phyloP scores from a whole-genome alignment of 2,888 invertebrate species.

The Rapana venosa region DNA sequence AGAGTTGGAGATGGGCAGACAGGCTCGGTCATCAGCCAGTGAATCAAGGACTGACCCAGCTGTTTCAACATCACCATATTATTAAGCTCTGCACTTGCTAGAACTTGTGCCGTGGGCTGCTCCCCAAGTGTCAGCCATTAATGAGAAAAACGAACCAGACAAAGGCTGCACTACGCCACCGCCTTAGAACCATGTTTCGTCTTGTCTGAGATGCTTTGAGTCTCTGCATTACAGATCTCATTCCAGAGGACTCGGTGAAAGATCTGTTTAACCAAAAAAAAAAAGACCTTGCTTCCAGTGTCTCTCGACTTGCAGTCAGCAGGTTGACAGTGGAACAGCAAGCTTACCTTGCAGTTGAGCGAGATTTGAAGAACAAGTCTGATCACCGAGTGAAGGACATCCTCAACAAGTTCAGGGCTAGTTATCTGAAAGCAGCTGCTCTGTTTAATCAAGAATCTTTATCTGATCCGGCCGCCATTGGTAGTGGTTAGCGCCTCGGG shows the following conservation, averaged over 20 bases:
- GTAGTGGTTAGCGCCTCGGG: too few species aligned
- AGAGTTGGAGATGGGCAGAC: conserved; percentile 10
- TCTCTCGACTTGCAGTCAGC: not conserved
- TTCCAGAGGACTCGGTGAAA: not conserved
- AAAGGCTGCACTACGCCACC: not conserved
- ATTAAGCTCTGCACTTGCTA: not conserved
- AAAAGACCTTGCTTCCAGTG: not conserved
- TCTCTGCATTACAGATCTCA: not conserved
- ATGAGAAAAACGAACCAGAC: conserved; percentile 2
- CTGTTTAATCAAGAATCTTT: not conserved
- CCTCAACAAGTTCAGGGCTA: conserved; percentile 6
- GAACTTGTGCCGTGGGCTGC: conserved; percentile 10
- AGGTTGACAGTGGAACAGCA: conserved; percentile 1
- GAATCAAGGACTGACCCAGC: conserved; percentile 6
- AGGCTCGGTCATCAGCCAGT: conserved; percentile 5
- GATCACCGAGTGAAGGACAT: conserved; percentile 11
- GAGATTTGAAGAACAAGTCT: conserved; percentile 5
- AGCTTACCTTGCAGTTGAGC: not conserved
- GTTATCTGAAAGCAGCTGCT: not conserved
- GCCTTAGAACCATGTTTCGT: not conserved
- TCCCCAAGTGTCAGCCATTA: not conserved
- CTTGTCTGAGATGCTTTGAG: conserved; percentile 10
- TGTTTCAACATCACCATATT: too few species aligned
- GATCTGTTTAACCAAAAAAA: not conserved
- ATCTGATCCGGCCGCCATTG: too few species aligned